A percentile compares a stretch with the other conserved stretches of the same genome.
Conservation (phyloP, 2,113 vertebrate species). For the Delphinapterus leucas region DNA sequence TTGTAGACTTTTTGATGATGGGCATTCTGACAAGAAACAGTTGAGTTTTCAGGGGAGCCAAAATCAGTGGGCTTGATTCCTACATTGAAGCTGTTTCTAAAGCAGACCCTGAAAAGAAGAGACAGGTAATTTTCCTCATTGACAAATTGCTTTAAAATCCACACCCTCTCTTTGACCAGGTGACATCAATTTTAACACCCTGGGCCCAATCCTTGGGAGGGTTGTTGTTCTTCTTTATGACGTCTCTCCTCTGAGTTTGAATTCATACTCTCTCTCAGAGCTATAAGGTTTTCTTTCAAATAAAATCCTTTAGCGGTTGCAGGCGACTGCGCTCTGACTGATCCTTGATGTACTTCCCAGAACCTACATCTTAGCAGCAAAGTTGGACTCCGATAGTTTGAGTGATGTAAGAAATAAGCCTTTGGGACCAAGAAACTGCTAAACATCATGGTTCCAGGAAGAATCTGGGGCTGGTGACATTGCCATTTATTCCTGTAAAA, state of each 20-base stretch:
- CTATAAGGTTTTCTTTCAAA: slow-evolving; percentile 12
- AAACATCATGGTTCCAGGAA: slow-evolving; percentile 59
- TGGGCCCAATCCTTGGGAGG: rapidly evolving
- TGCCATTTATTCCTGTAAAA: slow-evolving; percentile 66
- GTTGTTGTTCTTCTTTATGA: neutral
- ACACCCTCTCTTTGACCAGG: neutral
- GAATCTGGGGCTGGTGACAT: slow-evolving; percentile 1
- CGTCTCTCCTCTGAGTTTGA: slow-evolving; percentile 35
- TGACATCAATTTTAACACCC: neutral
- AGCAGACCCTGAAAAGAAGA: neutral
- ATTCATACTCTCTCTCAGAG: neutral
- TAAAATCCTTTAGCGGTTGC: neutral
- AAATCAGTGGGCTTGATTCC: neutral
- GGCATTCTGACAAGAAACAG: too few relatives aligned
- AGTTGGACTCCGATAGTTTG: neutral
- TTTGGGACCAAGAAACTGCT: neutral
- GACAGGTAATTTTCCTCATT: neutral
- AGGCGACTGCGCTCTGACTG: neutral
- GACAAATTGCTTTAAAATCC: neutral
- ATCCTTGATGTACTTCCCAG: neutral
- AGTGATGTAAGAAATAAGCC: slow-evolving; percentile 32
- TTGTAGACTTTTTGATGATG: neutral
- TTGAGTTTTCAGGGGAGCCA: rapidly evolving
- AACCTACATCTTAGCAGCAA: neutral
- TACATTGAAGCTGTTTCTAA: neutral